Evolutionary conservation across 2,797 vertebrate genomes (phyloP).

Genomic region (Melanogrammus aeglefinus): DNA sequence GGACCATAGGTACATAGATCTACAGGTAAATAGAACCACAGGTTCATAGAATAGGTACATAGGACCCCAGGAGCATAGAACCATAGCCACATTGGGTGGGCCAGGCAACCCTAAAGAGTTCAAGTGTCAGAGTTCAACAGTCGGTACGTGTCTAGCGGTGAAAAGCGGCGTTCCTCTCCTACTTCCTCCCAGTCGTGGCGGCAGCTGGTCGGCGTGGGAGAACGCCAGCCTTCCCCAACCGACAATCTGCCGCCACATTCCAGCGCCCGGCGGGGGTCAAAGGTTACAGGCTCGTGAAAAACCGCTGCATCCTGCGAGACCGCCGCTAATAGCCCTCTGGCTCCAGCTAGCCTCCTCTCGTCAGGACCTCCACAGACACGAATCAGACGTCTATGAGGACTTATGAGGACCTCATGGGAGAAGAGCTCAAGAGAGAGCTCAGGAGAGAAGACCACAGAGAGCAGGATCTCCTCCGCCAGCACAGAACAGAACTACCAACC

Average conservation of each 20-base stretch:
- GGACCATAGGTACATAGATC: no score
- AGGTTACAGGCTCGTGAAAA: conserved; percentile 9
- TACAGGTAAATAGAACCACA: no score
- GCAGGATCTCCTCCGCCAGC: no score
- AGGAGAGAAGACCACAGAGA: background rate
- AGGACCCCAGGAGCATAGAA: no score
- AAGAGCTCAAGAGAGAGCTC: no score
- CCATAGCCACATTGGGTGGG: no score
- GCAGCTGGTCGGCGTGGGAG: background rate
- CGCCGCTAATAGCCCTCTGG: background rate
- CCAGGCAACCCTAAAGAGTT: no score
- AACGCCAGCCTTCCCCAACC: background rate
- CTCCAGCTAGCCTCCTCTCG: background rate
- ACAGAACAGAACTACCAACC: background rate
- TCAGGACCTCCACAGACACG: background rate
- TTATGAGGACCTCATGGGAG: background rate
- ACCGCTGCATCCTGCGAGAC: conserved; percentile 45
- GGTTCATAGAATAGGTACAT: no score
- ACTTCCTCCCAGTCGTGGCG: background rate
- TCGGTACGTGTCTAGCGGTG: no score
- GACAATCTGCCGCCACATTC: background rate
- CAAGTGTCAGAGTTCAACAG: no score
- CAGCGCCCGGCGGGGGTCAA: conserved; percentile 1
- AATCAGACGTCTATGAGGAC: background rate
- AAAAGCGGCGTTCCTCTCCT: background rate